Evolutionary conservation across 2,797 vertebrate species (phyloP).

Genomic region (Alfaro cultratus): DNA sequence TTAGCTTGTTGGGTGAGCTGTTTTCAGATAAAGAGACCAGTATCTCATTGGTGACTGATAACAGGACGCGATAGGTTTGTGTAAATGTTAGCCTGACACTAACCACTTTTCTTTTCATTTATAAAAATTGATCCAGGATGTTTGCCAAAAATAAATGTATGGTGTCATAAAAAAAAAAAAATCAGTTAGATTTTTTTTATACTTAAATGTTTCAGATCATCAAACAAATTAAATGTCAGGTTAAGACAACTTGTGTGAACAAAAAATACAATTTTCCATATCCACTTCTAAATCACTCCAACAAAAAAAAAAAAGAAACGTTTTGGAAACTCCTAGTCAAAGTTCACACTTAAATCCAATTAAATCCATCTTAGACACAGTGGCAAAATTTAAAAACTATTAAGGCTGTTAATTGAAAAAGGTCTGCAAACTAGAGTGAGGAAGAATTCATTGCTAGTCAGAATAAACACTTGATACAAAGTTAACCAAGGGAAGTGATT

Average conservation of each 20-base stretch:
- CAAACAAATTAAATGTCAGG: background rate
- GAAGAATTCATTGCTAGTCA: background rate
- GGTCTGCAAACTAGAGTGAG: background rate
- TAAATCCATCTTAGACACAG: background rate
- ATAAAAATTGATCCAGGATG: background rate
- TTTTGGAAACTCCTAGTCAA: background rate
- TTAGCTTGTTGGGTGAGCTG: constrained; percentile 25
- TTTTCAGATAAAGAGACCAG: constrained; percentile 59
- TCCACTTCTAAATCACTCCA: background rate
- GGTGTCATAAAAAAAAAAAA: background rate
- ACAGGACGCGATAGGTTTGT: constrained; percentile 30
- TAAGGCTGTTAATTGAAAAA: background rate
- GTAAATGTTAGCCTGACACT: constrained; percentile 58
- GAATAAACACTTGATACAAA: background rate
- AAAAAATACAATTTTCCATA: background rate
- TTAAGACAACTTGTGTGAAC: background rate
- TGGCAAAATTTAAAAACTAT: background rate
- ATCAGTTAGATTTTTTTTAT: background rate
- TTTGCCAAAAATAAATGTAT: background rate
- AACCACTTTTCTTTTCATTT: background rate
- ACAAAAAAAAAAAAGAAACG: background rate
- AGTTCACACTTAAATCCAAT: background rate
- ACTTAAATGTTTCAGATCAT: background rate
- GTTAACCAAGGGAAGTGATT: background rate
- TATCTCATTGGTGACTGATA: constrained; percentile 60